Evolutionary conservation across 1,140 invertebrate species (phyloP), one percentile per base, ranked within the genome.

Genomic region (Eupeodes corollae): DNA sequence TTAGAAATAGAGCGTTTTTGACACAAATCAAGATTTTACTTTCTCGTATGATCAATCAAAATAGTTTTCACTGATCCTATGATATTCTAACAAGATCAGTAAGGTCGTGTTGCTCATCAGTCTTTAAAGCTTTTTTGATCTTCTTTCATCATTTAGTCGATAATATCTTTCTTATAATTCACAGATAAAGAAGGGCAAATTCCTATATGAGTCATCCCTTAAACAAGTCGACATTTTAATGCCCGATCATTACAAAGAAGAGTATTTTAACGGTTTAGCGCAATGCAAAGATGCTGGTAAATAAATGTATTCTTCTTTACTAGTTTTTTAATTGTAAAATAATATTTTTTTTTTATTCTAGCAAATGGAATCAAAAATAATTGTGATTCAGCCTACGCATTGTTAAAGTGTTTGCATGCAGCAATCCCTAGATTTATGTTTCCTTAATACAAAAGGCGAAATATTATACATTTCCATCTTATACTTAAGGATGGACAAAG

Each of bases 171-270:
- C 35, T 14, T 35, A 2, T 5, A 3, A 14, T 21, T 34, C n/a
- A 18, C 6, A 66, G 63, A 63, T 66, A 42, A 66, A 66, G 38
- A 66, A 66, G 51, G 63, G 63, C 11, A 66, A 66, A 42, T 60
- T 66, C 37, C 51, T 57, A 26, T 34, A 60, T 48, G 63, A 66
- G 5, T 40, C 58, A 2, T 48, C 63, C 1, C 44, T 66, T 1
- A 66, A 66, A 46, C 63, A 66, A 49, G 55, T 66, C 35, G 63
- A 66, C 0, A 37, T 66, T 1, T 42, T 66, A 8, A 46, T 66
- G 52, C 63, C 63, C 26, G 63, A 66, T 16, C 43, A 18, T 35
- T 61, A 60, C 32, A 66, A 66, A 51, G 42, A 52, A 0, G 53
- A 56, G 8, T 66, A 66, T 34, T 47, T 50, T 30, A 33, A 42